These are phyloP conservation scores for Zophobas atratus DNA, from an alignment of 1,140 invertebrate species.

Conservation along the genomic window DNA sequence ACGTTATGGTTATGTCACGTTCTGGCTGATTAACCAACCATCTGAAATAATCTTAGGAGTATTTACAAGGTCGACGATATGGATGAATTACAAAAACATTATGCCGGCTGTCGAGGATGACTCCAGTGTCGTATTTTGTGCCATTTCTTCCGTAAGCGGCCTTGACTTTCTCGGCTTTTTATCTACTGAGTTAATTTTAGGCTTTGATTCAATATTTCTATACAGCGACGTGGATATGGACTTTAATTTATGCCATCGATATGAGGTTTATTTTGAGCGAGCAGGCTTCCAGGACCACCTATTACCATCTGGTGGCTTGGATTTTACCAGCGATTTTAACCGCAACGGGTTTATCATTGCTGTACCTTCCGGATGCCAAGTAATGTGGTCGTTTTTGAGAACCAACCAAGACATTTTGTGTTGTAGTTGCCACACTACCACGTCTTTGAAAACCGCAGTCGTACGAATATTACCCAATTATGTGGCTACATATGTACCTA, in stretches of 20 bases:
- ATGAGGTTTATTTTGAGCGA: conserved; percentile 79
- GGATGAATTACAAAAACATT: conserved; percentile 78
- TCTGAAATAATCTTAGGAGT: conserved; percentile 73
- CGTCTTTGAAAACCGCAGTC: conserved; percentile 73
- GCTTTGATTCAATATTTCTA: conserved; percentile 90
- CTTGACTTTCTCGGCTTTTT: neutral
- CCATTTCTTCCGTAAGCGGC: conserved; percentile 79
- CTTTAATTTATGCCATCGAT: conserved; percentile 86
- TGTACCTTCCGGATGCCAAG: conserved; percentile 85
- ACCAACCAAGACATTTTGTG: neutral
- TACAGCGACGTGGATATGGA: conserved; percentile 88
- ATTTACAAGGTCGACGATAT: conserved; percentile 79
- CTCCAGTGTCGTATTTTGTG: conserved; percentile 80
- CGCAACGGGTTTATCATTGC: conserved; percentile 76
- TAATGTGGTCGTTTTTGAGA: conserved; percentile 68
- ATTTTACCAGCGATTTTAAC: conserved; percentile 79
- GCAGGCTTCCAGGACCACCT: conserved; percentile 70
- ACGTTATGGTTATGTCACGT: conserved; percentile 50
- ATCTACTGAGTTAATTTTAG: conserved; percentile 68
- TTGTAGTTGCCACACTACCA: conserved; percentile 81
- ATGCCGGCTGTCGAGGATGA: conserved; percentile 77
- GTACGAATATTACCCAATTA: conserved; percentile 84
- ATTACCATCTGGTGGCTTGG: conserved; percentile 82
- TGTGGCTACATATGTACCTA: conserved; percentile 81
- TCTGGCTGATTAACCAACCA: neutral